Percentiles rank a stretch among this genome's conserved stretches.
These are phyloP conservation scores for Amiota communis DNA, from an alignment of 2,888 invertebrate genomes.

Conservation along the genomic window DNA sequence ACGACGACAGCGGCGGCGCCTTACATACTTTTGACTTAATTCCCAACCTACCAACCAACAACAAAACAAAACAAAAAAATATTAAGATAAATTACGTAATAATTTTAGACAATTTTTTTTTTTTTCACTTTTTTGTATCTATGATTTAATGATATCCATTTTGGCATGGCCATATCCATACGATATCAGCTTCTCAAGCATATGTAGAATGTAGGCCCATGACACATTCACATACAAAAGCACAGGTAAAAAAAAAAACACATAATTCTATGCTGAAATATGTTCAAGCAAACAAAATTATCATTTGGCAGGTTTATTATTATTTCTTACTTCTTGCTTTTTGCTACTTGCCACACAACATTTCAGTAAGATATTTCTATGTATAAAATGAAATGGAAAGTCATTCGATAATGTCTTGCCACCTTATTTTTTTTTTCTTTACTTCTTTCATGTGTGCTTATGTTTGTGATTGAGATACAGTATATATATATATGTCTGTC, in stretches of 20 bases:
- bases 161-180: neutral
- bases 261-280: neutral
- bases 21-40: no score
- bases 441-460: no score
- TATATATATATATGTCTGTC: no score
- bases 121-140: slow-evolving; percentile 9
- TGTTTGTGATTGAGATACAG: no score
- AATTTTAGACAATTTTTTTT: slow-evolving; percentile 34
- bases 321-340: neutral
- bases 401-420: no score
- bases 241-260: neutral
- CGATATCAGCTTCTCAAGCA: neutral
- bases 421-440: no score
- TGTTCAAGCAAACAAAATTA: neutral
- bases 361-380: neutral
- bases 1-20: neutral
- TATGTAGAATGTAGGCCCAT: slow-evolving; percentile 24
- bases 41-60: neutral
- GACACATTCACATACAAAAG: neutral
- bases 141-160: neutral
- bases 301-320: no score
- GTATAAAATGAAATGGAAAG: slow-evolving; percentile 40
- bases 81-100: no score
- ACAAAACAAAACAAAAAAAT: neutral
- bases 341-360: neutral